Conservation (phyloP, 1,140 invertebrate species). For the Carcinoscorpius rotundicauda region DNA sequence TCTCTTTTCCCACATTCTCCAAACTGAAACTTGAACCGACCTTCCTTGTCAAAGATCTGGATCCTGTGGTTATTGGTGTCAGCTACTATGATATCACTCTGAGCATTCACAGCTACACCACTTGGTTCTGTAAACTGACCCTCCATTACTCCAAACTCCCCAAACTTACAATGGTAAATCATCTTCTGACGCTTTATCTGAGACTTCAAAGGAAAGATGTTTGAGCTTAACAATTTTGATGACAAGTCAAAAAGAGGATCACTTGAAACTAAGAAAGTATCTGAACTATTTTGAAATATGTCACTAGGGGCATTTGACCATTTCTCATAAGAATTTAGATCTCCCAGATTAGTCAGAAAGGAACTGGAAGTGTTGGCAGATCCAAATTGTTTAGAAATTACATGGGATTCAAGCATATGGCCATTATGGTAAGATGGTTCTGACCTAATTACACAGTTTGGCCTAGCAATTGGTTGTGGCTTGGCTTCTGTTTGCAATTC, state of each 20-base stretch:
- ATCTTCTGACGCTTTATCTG: slow-evolving; percentile 98
- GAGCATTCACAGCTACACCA: slow-evolving; percentile 95
- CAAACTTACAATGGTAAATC: slow-evolving; percentile 99
- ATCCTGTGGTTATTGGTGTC: slow-evolving; percentile 99
- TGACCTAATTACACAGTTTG: slow-evolving; percentile 39
- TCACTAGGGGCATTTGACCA: slow-evolving; percentile 81
- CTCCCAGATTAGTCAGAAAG: slow-evolving; percentile 35
- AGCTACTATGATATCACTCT: slow-evolving; percentile 98
- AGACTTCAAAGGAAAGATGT: slow-evolving; percentile 84
- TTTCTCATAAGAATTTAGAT: slow-evolving; percentile 69
- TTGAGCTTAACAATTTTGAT: slow-evolving; percentile 66
- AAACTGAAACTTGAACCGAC: slow-evolving; percentile 98
- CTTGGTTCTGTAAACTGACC: slow-evolving; percentile 99
- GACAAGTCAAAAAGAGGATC: slow-evolving; percentile 32
- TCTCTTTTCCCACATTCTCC: slow-evolving; percentile 91
- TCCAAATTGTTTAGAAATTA: slow-evolving; percentile 65
- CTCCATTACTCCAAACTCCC: slow-evolving; percentile 97
- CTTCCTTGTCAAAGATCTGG: slow-evolving; percentile 98
- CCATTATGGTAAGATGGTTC: slow-evolving; percentile 17
- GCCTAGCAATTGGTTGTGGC: slow-evolving; percentile 64
- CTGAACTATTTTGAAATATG: slow-evolving; percentile 51
- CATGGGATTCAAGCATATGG: slow-evolving; percentile 58
- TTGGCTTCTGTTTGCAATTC: slow-evolving; percentile 35
- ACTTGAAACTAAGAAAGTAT: slow-evolving; percentile 10
- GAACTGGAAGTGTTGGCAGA: slow-evolving; percentile 63